Evolutionary conservation across 1,140 invertebrate species (phyloP).

Genomic region (Habropoda laboriosa): DNA sequence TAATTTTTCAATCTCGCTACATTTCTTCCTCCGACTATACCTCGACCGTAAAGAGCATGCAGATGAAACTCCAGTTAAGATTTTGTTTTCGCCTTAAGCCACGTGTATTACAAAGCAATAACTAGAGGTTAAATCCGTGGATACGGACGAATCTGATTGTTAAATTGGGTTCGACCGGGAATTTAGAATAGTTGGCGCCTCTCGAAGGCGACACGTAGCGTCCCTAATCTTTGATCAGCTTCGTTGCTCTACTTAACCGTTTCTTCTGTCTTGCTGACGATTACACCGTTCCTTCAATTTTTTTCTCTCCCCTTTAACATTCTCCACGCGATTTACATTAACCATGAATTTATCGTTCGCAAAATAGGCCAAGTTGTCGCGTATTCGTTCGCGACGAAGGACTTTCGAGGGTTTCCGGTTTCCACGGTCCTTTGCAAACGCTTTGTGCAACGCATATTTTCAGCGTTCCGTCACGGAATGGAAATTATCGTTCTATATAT

Average conservation of each 20-base stretch:
- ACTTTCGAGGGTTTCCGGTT: neutral
- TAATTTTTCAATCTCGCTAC: too few species aligned
- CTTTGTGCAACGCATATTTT: neutral
- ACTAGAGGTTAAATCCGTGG: constrained; percentile 79
- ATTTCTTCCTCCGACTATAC: too few species aligned
- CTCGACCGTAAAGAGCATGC: neutral
- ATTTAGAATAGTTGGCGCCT: constrained; percentile 44
- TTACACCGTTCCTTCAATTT: neutral
- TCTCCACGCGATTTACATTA: constrained; percentile 20
- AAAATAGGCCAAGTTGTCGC: too few species aligned
- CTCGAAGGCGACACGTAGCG: constrained; percentile 10
- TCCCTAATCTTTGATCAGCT: constrained; percentile 16
- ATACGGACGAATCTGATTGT: constrained; percentile 67
- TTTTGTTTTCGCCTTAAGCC: constrained; percentile 67
- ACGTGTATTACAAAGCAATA: constrained; percentile 78
- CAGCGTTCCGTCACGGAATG: neutral
- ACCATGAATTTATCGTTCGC: neutral
- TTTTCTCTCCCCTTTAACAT: constrained; percentile 5
- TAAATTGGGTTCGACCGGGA: constrained; percentile 33
- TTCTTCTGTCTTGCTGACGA: constrained; percentile 21
- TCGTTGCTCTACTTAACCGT: constrained; percentile 25
- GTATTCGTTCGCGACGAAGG: neutral
- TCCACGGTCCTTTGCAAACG: neutral
- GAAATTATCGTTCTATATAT: constrained; percentile 13
- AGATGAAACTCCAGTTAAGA: constrained; percentile 30